Evolutionary conservation across 1,140 invertebrate genomes (phyloP).

Genomic region (Ditylenchus dipsaci): DNA sequence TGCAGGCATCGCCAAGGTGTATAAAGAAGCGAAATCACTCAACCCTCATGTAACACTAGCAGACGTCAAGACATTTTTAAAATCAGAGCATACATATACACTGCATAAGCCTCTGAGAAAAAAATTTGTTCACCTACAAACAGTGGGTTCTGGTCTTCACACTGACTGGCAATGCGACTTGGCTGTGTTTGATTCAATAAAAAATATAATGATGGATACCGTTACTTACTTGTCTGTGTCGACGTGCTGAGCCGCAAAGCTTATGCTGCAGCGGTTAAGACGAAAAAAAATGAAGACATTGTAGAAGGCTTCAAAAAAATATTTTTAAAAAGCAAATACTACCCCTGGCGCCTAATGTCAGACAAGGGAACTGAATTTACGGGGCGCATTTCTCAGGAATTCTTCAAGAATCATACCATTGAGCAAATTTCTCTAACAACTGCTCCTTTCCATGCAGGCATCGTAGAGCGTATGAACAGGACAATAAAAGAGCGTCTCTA

Average conservation of each 20-base stretch:
- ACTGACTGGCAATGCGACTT: slow-evolving; percentile 4
- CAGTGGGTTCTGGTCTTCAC: not conserved
- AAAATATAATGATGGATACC: not conserved
- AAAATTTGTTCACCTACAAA: not conserved
- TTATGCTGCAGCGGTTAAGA: not conserved
- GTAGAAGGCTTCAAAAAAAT: not conserved
- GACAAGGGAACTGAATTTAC: too few species aligned
- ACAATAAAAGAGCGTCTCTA: too few species aligned
- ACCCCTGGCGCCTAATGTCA: not conserved
- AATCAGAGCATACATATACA: not conserved
- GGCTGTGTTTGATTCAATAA: not conserved
- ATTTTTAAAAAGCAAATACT: not conserved
- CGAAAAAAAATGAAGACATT: not conserved
- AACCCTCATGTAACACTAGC: not conserved
- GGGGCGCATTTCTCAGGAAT: too few species aligned
- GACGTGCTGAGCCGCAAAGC: not conserved
- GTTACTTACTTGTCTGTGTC: not conserved
- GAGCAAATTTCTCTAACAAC: too few species aligned
- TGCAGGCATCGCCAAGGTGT: not conserved
- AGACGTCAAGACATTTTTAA: slow-evolving; percentile 1
- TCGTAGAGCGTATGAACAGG: slow-evolving; percentile 31
- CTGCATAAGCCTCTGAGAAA: not conserved
- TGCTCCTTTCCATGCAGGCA: slow-evolving; percentile 33
- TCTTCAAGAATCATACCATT: too few species aligned
- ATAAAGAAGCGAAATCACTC: not conserved